phyloP scores from a whole-genome alignment of 1,140 invertebrate species.

The Pseudomyrmex gracilis region DNA sequence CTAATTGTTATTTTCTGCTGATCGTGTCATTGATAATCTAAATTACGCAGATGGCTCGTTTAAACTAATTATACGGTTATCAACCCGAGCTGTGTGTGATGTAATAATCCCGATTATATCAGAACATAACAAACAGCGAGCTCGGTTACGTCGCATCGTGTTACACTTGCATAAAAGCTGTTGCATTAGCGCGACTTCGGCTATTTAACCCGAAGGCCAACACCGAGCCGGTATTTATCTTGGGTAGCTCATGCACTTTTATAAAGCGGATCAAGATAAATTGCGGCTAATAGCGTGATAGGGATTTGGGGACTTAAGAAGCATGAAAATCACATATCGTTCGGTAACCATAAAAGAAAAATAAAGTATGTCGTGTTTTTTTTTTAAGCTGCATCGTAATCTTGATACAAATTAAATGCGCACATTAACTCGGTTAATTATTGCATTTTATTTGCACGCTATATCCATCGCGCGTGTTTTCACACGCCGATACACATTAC shows the following conservation, averaged over 20 bases:
- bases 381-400: background rate
- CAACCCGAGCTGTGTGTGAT: too few species aligned
- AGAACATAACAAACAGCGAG: background rate
- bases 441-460: slow-evolving; percentile 7
- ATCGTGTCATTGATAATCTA: too few species aligned
- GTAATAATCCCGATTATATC: background rate
- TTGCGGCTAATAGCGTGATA: slow-evolving; percentile 1
- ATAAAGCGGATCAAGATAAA: background rate
- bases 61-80: too few species aligned
- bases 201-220: slow-evolving; percentile 26
- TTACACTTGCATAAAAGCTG: slow-evolving; percentile 34
- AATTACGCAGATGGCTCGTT: too few species aligned
- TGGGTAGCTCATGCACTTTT: background rate
- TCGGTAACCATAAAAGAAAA: background rate
- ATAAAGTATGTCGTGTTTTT: background rate
- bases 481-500: background rate
- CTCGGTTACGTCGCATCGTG: background rate
- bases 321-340: slow-evolving; percentile 16
- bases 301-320: background rate
- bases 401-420: background rate
- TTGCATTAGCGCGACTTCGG: slow-evolving; percentile 30
- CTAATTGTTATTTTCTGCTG: too few species aligned
- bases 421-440: slow-evolving; percentile 2
- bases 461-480: background rate
- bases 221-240: background rate